Conservation (phyloP, 2,113 vertebrate species). For the Xiphophorus maculatus region DNA sequence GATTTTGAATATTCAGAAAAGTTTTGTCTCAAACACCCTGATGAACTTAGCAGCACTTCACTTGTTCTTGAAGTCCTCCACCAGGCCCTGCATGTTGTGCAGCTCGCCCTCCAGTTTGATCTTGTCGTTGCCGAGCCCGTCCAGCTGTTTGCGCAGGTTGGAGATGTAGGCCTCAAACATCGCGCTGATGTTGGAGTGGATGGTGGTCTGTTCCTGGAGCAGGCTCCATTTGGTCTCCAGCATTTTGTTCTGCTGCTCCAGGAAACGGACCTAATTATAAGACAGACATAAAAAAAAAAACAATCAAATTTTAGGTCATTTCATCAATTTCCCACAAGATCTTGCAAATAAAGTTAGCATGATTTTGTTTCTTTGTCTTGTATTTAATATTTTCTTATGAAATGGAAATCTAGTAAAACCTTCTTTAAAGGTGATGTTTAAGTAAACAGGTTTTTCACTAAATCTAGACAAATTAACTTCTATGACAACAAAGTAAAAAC, state of each 20-base stretch:
- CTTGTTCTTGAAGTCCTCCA: slow-evolving; percentile 97
- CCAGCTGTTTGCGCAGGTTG: slow-evolving; percentile 88
- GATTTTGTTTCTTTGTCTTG: not conserved
- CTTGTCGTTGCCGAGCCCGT: slow-evolving; percentile 85
- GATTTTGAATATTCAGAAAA: not conserved
- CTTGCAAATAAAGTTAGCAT: not conserved
- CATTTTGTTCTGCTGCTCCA: slow-evolving; percentile 99
- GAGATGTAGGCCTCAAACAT: slow-evolving; percentile 88
- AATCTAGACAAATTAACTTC: too few relatives aligned
- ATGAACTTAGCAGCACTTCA: slow-evolving; percentile 76
- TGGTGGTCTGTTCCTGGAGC: slow-evolving; percentile 89
- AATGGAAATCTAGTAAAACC: not conserved
- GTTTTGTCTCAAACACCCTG: slow-evolving; percentile 50
- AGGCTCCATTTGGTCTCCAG: slow-evolving; percentile 96
- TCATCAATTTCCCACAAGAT: not conserved
- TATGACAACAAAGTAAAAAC: too few relatives aligned
- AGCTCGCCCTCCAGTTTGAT: slow-evolving; percentile 91
- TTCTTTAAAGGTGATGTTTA: too few relatives aligned
- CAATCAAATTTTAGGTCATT: not conserved
- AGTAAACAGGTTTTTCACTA: too few relatives aligned
- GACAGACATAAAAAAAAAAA: not conserved
- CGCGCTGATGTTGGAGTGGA: slow-evolving; percentile 83
- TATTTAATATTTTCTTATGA: not conserved
- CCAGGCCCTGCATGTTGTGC: slow-evolving; percentile 90
- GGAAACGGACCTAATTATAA: slow-evolving; percentile 85